phyloP scores from a whole-genome alignment of 2,888 invertebrate genomes.

The Chrysotoxum bicinctum region DNA sequence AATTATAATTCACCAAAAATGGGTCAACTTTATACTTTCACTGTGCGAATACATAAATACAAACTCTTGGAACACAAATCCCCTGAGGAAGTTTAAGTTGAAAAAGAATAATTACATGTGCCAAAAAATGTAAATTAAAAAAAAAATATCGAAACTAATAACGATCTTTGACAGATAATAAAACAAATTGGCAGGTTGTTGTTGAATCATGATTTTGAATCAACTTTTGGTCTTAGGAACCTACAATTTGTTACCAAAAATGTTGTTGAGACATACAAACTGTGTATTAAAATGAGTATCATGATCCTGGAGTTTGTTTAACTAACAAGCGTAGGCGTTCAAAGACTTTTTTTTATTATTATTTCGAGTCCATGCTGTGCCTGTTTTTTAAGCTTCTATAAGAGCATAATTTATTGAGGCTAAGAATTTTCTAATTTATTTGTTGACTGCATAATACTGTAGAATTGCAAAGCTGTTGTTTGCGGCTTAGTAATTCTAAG shows the following conservation, averaged over 20 bases:
- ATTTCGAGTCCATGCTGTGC: conserved; percentile 11
- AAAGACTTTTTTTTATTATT: neutral
- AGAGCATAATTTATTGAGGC: conserved; percentile 62
- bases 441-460: conserved; percentile 29
- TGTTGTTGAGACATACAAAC: neutral
- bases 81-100: conserved; percentile 24
- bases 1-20: conserved; percentile 30
- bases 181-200: conserved; percentile 66
- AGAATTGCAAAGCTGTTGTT: conserved; percentile 13
- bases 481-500: conserved; percentile 44
- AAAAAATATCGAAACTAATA: conserved; percentile 30
- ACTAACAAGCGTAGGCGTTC: conserved; percentile 40
- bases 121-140: conserved; percentile 17
- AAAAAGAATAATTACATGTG: conserved; percentile 46
- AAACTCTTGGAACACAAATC: conserved; percentile 9
- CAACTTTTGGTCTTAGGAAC: conserved; percentile 50
- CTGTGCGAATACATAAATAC: neutral
- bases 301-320: conserved; percentile 48
- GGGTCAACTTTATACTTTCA: conserved; percentile 58
- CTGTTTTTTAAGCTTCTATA: conserved; percentile 11
- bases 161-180: conserved; percentile 41
- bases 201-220: conserved; percentile 64
- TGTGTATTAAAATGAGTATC: neutral
- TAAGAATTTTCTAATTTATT: conserved; percentile 69
- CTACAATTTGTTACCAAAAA: conserved; percentile 7